phyloP scores from a whole-genome alignment of 2,888 invertebrate genomes.

The Anticlea derivata region DNA sequence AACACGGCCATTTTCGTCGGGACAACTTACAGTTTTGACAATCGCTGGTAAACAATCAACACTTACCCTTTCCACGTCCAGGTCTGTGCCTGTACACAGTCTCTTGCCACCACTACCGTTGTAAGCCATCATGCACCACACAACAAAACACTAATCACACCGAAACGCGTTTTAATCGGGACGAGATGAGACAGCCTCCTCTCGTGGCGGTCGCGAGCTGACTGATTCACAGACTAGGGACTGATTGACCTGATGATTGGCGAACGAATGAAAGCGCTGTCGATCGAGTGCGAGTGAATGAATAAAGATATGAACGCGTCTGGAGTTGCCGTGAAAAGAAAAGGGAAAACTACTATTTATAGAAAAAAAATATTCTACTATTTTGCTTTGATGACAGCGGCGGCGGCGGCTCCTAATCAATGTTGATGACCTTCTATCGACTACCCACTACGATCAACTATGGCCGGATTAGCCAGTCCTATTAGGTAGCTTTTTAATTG shows the following conservation, averaged over 20 bases:
- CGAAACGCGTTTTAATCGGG: conserved; percentile 67
- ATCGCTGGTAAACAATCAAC: conserved; percentile 42
- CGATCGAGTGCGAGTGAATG: conserved; percentile 34
- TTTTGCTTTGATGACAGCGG: too few relatives aligned
- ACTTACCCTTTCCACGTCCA: conserved; percentile 81
- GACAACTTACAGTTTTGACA: conserved; percentile 58
- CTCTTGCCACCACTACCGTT: conserved; percentile 86
- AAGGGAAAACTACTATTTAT: conserved; percentile 15
- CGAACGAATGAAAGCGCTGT: conserved; percentile 42
- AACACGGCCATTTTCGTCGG: conserved; percentile 80
- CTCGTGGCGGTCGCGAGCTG: conserved; percentile 61
- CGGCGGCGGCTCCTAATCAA: too few relatives aligned
- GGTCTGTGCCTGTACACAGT: conserved; percentile 79
- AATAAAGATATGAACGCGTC: conserved; percentile 20
- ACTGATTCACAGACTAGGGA: too few relatives aligned
- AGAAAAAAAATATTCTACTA: too few relatives aligned
- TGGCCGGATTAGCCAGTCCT: too few relatives aligned
- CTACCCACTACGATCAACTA: too few relatives aligned
- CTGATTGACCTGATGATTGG: too few relatives aligned
- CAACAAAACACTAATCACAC: conserved; percentile 83
- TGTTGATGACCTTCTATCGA: too few relatives aligned
- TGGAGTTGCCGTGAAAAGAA: conserved; percentile 20
- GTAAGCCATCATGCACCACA: conserved; percentile 88
- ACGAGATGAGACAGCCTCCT: conserved; percentile 58
- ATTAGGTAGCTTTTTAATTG: too few relatives aligned